Conservation (phyloP, 2,888 invertebrate species). For the Epistrophella euchroma region DNA sequence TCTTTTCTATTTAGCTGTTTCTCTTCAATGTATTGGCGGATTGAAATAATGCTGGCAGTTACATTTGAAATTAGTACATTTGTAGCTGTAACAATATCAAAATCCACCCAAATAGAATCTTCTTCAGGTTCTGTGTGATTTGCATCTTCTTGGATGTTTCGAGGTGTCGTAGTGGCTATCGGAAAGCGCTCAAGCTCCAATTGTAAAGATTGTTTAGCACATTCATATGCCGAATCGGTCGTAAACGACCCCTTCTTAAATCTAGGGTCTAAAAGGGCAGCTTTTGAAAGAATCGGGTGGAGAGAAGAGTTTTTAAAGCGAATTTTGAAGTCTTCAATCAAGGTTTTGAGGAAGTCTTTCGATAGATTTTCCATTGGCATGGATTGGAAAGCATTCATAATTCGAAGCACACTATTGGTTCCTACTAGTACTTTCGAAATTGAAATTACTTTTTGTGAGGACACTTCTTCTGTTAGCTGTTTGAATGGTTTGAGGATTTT, state of each 20-base stretch:
- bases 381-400: not conserved
- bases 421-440: constrained; percentile 26
- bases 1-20: not conserved
- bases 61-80: not conserved
- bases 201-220: not conserved
- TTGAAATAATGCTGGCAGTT: constrained; percentile 1
- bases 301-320: constrained; percentile 29
- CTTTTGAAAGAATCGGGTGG: constrained; percentile 24
- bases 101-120: constrained; percentile 21
- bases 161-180: too few relatives aligned
- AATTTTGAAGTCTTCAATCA: constrained; percentile 8
- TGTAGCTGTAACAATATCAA: not conserved
- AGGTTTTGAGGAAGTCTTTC: not conserved
- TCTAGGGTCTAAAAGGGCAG: constrained; percentile 1
- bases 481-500: constrained; percentile 26
- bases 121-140: not conserved
- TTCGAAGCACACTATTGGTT: constrained; percentile 10
- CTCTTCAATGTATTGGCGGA: not conserved
- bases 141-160: constrained; percentile 1
- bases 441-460: constrained; percentile 22
- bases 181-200: not conserved
- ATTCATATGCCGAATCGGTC: not conserved
- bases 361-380: not conserved
- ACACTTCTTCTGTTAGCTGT: constrained; percentile 6
- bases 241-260: not conserved